These are phyloP conservation scores for Sebastolobus alascanus DNA, from an alignment of 2,797 vertebrate species.

Conservation along the genomic window DNA sequence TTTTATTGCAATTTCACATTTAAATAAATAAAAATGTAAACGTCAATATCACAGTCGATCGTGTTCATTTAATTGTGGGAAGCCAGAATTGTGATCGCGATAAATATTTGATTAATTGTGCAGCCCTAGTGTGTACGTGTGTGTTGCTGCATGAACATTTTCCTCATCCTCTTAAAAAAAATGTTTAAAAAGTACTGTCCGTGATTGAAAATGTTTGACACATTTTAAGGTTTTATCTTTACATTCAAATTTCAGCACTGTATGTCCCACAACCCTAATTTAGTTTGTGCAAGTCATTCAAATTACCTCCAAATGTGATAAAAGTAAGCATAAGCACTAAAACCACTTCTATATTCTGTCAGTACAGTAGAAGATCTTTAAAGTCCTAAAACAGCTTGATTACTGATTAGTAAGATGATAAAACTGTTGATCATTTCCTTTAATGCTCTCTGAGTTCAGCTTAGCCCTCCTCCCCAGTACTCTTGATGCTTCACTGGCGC, in stretches of 20 bases:
- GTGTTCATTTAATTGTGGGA: no score
- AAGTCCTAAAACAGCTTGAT: slow-evolving; percentile 45
- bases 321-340: slow-evolving; percentile 5
- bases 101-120: no score
- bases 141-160: not conserved
- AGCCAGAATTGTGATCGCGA: no score
- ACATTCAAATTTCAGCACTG: not conserved
- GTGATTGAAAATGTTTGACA: slow-evolving; percentile 11
- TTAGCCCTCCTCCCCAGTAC: slow-evolving; percentile 21
- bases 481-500: slow-evolving; percentile 55
- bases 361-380: slow-evolving; percentile 26
- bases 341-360: slow-evolving; percentile 23
- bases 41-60: no score
- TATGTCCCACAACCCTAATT: not conserved
- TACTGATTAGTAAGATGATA: slow-evolving; percentile 59
- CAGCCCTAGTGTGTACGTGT: not conserved
- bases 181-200: not conserved
- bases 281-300: slow-evolving; percentile 25
- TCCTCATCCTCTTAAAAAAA: not conserved
- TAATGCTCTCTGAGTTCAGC: slow-evolving; percentile 42
- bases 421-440: slow-evolving; percentile 50
- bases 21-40: no score
- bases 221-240: slow-evolving; percentile 8
- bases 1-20: no score
- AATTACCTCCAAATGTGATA: slow-evolving; percentile 15